Conservation (phyloP, 2,888 invertebrate species). For the Nephrotoma flavescens region DNA sequence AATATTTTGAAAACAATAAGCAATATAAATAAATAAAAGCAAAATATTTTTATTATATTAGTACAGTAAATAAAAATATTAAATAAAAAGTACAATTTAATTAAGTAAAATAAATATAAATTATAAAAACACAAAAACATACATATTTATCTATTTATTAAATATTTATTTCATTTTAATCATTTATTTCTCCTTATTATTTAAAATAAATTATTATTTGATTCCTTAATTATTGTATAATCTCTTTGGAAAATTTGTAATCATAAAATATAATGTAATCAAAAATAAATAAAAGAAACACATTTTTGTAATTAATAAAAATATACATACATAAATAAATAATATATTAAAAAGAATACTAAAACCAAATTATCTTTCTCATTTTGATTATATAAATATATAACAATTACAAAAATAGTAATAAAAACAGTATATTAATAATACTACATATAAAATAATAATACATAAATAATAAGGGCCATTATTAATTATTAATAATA, state of each 20-base stretch:
- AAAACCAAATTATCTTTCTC: neutral
- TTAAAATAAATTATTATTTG: neutral
- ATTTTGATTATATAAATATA: neutral
- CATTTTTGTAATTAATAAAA: neutral
- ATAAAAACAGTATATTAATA: neutral
- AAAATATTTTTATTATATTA: constrained; percentile 1
- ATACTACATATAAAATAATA: neutral
- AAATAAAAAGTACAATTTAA: neutral
- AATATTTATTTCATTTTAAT: neutral
- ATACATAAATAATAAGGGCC: neutral
- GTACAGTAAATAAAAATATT: neutral
- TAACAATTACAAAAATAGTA: neutral
- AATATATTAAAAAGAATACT: neutral
- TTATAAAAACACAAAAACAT: neutral
- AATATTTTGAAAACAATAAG: constrained; percentile 1
- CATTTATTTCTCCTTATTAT: neutral
- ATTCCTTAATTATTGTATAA: neutral
- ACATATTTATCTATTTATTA: neutral
- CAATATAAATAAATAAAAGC: neutral
- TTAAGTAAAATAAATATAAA: neutral
- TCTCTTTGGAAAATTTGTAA: neutral
- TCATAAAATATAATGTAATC: neutral
- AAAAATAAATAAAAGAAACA: neutral
- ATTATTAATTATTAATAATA: constrained; percentile 2
- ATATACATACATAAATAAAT: neutral